Evolutionary conservation across 2,888 invertebrate species (phyloP).

Genomic region (Drosophila rellima): DNA sequence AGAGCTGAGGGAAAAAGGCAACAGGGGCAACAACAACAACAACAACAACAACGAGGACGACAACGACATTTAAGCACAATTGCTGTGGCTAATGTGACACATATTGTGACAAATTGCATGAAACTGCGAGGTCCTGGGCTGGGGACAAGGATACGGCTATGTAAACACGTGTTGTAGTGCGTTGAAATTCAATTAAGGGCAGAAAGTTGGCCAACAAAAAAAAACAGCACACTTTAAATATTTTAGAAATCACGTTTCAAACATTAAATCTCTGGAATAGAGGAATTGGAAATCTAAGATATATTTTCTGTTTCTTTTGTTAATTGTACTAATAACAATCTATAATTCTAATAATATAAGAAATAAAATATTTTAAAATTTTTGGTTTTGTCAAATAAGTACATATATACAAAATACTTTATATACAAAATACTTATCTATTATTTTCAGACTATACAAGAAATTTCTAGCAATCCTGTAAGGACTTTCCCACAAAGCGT

Average conservation of each 20-base stretch:
- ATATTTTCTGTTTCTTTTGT: too few species aligned
- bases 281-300: neutral
- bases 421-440: too few species aligned
- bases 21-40: slow-evolving; percentile 24
- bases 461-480: neutral
- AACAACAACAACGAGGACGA: slow-evolving; percentile 48
- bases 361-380: too few species aligned
- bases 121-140: slow-evolving; percentile 49
- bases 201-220: slow-evolving; percentile 6
- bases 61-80: slow-evolving; percentile 80
- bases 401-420: too few species aligned
- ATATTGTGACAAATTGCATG: slow-evolving; percentile 86
- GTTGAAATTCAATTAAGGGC: slow-evolving; percentile 45
- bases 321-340: too few species aligned
- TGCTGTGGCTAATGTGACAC: slow-evolving; percentile 86
- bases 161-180: slow-evolving; percentile 67
- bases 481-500: neutral
- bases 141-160: slow-evolving; percentile 31
- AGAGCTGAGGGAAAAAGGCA: slow-evolving; percentile 33
- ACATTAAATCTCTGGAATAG: neutral
- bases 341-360: too few species aligned
- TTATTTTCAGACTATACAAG: neutral
- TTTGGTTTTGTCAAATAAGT: too few species aligned
- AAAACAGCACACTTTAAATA: slow-evolving; percentile 8
- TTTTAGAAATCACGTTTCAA: slow-evolving; percentile 1